phyloP scores from a whole-genome alignment of 2,888 invertebrate species.

The Steinernema carpocapsae region DNA sequence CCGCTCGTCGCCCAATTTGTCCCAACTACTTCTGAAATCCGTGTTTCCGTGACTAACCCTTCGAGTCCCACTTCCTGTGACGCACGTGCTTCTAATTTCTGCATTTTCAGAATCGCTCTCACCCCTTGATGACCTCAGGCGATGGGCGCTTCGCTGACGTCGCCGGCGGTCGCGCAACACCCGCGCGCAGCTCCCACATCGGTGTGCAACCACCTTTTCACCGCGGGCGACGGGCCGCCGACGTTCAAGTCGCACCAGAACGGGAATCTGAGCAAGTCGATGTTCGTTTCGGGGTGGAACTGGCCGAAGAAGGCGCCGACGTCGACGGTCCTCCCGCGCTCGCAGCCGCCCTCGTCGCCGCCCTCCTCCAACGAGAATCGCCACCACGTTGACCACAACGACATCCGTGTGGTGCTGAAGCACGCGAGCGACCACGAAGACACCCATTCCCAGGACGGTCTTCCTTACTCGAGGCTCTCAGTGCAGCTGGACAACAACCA shows the following conservation, averaged over 20 bases:
- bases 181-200: slow-evolving; percentile 40
- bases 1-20: too few relatives aligned
- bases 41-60: neutral
- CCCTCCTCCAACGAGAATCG: slow-evolving; percentile 39
- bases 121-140: slow-evolving; percentile 24
- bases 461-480: slow-evolving; percentile 46
- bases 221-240: slow-evolving; percentile 49
- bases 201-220: slow-evolving; percentile 62
- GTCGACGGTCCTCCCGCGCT: slow-evolving; percentile 44
- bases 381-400: slow-evolving; percentile 31
- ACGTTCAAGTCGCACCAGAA: slow-evolving; percentile 33
- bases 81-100: neutral
- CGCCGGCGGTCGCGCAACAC: slow-evolving; percentile 43
- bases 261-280: slow-evolving; percentile 40
- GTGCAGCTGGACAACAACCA: slow-evolving; percentile 73
- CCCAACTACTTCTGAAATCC: too few relatives aligned
- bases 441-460: neutral
- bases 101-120: too few relatives aligned
- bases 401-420: slow-evolving; percentile 21
- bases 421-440: neutral
- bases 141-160: slow-evolving; percentile 59
- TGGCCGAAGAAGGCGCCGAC: slow-evolving; percentile 41
- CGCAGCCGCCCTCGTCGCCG: slow-evolving; percentile 43
- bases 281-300: slow-evolving; percentile 45
- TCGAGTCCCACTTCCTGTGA: neutral